These are phyloP conservation scores for Melanotaenia parkinsoni DNA, from an alignment of 2,797 vertebrate genomes.

Conservation along the genomic window DNA sequence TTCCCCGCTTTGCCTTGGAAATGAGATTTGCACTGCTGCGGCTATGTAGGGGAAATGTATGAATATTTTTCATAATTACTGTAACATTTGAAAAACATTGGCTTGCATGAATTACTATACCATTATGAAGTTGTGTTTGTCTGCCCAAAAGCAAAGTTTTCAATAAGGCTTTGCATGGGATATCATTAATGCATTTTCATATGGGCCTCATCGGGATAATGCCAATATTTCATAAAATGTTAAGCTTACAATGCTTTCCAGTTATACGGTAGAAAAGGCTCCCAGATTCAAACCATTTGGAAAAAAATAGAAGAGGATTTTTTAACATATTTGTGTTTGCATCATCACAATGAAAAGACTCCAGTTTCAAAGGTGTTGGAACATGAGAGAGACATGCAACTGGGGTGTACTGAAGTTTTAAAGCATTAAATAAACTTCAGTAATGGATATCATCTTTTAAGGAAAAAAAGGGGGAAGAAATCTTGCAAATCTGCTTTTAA, in stretches of 20 bases:
- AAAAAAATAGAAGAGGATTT: conserved; percentile 2
- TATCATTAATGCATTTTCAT: conserved; percentile 79
- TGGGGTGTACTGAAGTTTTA: conserved; percentile 17
- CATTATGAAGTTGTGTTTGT: conserved; percentile 78
- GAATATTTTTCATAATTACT: conserved; percentile 86
- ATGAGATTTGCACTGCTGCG: conserved; percentile 82
- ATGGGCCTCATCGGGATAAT: conserved; percentile 62
- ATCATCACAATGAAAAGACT: conserved; percentile 4
- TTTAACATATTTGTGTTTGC: conserved; percentile 10
- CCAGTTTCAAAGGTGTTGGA: conserved; percentile 21
- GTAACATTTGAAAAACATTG: conserved; percentile 85
- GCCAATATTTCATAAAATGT: conserved; percentile 70
- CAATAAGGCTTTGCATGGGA: conserved; percentile 77
- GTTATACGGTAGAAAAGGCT: conserved; percentile 31
- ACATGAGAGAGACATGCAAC: conserved; percentile 13
- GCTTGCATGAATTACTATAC: conserved; percentile 81
- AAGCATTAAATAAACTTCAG: conserved; percentile 23
- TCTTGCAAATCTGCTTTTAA: conserved; percentile 28
- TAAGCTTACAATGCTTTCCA: conserved; percentile 49
- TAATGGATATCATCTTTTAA: conserved; percentile 13
- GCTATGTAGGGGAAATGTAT: conserved; percentile 74
- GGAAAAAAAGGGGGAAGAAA: conserved; percentile 18
- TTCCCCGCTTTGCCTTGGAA: conserved; percentile 83
- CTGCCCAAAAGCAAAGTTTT: conserved; percentile 80
- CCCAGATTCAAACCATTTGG: conserved; percentile 15